Percentiles rank a stretch among this genome's conserved stretches.
Evolutionary conservation across 1,140 invertebrate genomes (phyloP).

Genomic region (Radopholus similis): DNA sequence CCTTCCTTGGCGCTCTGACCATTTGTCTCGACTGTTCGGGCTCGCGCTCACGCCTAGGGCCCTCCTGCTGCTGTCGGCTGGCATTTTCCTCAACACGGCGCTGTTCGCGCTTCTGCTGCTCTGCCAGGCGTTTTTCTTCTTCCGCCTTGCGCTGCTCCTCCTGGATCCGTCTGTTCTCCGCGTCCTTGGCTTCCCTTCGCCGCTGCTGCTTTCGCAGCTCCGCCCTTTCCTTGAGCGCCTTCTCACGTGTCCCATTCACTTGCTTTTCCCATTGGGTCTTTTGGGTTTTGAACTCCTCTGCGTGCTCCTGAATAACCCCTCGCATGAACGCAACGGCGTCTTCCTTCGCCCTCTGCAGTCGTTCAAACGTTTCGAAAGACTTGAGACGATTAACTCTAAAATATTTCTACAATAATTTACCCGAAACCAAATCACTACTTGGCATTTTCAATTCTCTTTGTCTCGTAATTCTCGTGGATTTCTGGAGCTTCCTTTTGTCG

Average conservation of each 20-base stretch:
- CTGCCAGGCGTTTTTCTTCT: no score
- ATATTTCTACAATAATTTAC: slow-evolving; percentile 5
- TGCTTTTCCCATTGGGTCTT: slow-evolving; percentile 31
- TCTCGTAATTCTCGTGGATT: slow-evolving; percentile 45
- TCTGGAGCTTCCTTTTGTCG: slow-evolving; percentile 23
- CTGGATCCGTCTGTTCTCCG: no score
- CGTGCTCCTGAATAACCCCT: slow-evolving; percentile 31
- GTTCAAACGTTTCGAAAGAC: slow-evolving; percentile 40
- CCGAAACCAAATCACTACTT: slow-evolving; percentile 36
- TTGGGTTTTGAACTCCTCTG: slow-evolving; percentile 39
- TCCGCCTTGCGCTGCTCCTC: no score
- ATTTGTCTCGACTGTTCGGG: no score
- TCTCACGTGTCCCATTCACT: slow-evolving; percentile 23
- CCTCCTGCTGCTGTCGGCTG: no score
- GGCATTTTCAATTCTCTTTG: slow-evolving; percentile 45
- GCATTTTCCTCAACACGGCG: no score
- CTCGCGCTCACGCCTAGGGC: no score
- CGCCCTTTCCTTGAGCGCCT: slow-evolving; percentile 31
- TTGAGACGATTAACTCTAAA: slow-evolving; percentile 45
- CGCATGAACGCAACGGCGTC: slow-evolving; percentile 48
- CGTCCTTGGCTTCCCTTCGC: slow-evolving; percentile 16
- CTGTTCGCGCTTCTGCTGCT: no score
- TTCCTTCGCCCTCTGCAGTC: slow-evolving; percentile 32
- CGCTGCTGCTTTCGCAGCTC: slow-evolving; percentile 44
- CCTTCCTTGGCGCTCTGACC: no score